Evolutionary conservation across 2,797 vertebrate genomes (phyloP), one percentile per base, ranked within the genome.

Genomic region (Acrossocheilus fasciatus): DNA sequence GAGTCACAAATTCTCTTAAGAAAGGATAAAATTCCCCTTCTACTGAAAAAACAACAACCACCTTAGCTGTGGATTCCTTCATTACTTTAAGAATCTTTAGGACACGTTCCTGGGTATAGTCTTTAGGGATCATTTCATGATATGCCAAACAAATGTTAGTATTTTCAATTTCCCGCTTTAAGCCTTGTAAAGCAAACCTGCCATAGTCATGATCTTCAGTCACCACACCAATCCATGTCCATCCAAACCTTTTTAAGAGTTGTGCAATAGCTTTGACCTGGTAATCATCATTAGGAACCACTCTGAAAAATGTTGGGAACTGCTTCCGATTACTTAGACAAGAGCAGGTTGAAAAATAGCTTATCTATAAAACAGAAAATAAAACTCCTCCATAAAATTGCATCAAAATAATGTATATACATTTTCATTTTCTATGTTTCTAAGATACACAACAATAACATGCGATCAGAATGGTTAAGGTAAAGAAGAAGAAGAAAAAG

Each of bases 1-100:
- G 91, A 70, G 34, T 76, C 41, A 83, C 84, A 66, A 90, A 91
- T 83, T 92, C 92, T 78, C 45, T 90, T 66, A 93, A 73, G 9
- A 93, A 92, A n/a, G 91, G 91, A 66, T 89, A 89, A 66, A 93
- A 89, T 70, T 93, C 92, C 26, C 91, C 92, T 64, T 93, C 90
- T 6, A 88, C 91, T 20, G 90, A 89, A 86, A 93, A 91, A 34
- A 89, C 87, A n/a, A 93, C 87, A 7, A 93, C 89, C 17, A 93
- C 91, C 45, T 87, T 92, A 15, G 91, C 91, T 52, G 88, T 86
- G 1, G 92, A 93, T 54, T 43, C 81, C 70, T 88, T 92, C 79
- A 93, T 92, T 34, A 92, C 82, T 11, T 90, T 85, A 10, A 93
- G 81, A 36, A 91, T 92, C 54, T 92, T 87, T 4, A 89, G 84